Evolutionary conservation across 1,140 invertebrate species (phyloP).

Genomic region (Danaus melanippus): DNA sequence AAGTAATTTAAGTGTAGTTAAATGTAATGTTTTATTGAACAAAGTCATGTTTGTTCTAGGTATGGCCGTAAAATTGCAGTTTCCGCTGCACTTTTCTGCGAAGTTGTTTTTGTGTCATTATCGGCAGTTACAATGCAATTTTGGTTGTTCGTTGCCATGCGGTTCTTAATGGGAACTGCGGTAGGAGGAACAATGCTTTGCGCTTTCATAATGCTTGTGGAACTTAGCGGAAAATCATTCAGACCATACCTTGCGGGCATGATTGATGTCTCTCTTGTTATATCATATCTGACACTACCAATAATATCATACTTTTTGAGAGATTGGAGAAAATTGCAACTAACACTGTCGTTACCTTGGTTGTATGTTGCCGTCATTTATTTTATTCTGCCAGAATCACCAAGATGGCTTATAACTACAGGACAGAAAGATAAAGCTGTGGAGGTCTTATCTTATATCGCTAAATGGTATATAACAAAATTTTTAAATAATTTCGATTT

Average conservation of each 20-base stretch:
- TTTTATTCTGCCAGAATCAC: constrained; percentile 58
- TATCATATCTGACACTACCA: constrained; percentile 74
- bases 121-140: constrained; percentile 75
- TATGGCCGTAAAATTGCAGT: constrained; percentile 75
- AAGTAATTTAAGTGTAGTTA: too few relatives aligned
- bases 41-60: constrained; percentile 50
- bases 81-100: constrained; percentile 70
- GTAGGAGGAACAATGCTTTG: constrained; percentile 76
- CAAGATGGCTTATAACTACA: constrained; percentile 56
- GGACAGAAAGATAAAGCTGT: constrained; percentile 50
- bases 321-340: constrained; percentile 77
- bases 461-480: constrained; percentile 38
- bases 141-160: constrained; percentile 73
- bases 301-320: constrained; percentile 76
- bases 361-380: constrained; percentile 40
- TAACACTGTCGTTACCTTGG: constrained; percentile 74
- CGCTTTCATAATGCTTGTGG: constrained; percentile 71
- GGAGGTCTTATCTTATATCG: constrained; percentile 40
- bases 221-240: constrained; percentile 61
- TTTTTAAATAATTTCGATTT: too few relatives aligned
- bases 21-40: too few relatives aligned
- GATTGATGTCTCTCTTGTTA: constrained; percentile 39
- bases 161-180: constrained; percentile 73
- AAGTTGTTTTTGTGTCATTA: constrained; percentile 71
- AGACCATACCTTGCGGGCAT: constrained; percentile 46